Evolutionary conservation across 2,888 invertebrate species (phyloP).

Genomic region (Macrophya annulata): DNA sequence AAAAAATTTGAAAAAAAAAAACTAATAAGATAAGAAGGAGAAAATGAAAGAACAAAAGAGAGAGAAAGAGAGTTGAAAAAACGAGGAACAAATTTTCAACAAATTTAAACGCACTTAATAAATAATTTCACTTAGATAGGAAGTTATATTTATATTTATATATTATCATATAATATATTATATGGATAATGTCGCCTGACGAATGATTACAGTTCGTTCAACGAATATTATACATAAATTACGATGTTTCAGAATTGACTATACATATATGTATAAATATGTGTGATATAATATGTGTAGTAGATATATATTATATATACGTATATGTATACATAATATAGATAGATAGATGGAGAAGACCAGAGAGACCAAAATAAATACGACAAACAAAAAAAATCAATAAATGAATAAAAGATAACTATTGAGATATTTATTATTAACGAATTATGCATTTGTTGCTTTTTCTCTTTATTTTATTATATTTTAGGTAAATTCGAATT

Average conservation of each 20-base stretch:
- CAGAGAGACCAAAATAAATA: constrained; percentile 22
- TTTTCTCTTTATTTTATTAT: too few species aligned
- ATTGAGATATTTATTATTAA: not conserved
- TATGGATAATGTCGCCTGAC: constrained; percentile 20
- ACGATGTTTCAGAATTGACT: not conserved
- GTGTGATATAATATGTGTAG: too few species aligned
- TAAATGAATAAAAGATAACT: not conserved
- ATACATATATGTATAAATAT: not conserved
- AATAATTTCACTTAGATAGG: constrained; percentile 37
- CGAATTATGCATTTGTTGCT: not conserved
- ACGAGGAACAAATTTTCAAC: not conserved
- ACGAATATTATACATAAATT: constrained; percentile 7
- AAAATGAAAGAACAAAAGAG: not conserved
- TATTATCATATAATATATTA: not conserved
- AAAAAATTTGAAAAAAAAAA: not conserved
- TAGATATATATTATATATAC: constrained; percentile 10
- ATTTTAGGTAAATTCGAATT: too few species aligned
- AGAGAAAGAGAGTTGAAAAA: not conserved
- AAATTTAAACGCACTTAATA: constrained; percentile 18
- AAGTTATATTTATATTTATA: constrained; percentile 21
- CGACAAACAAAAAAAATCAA: not conserved
- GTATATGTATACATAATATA: not conserved
- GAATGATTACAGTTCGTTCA: constrained; percentile 14
- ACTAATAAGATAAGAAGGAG: too few species aligned
- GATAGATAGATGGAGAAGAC: not conserved